These are phyloP conservation scores for Drosophila mimetica DNA, from an alignment of 2,888 invertebrate genomes.

Conservation along the genomic window DNA sequence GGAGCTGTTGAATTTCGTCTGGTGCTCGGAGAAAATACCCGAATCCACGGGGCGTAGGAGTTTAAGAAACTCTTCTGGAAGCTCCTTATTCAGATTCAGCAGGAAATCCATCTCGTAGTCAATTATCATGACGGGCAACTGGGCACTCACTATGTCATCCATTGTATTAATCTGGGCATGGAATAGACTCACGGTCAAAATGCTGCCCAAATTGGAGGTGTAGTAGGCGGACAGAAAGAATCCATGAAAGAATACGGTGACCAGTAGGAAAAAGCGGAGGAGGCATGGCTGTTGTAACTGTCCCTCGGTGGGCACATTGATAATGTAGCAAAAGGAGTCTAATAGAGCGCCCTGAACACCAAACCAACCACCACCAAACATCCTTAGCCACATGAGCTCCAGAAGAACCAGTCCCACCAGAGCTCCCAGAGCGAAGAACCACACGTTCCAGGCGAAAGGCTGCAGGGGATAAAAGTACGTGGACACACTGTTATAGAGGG, in stretches of 20 bases:
- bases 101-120: slow-evolving; percentile 79
- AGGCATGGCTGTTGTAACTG: slow-evolving; percentile 48
- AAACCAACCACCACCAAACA: not conserved
- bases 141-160: slow-evolving; percentile 66
- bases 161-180: slow-evolving; percentile 75
- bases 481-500: slow-evolving; percentile 68
- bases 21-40: slow-evolving; percentile 59
- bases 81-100: slow-evolving; percentile 37
- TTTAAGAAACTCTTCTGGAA: slow-evolving; percentile 55
- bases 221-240: slow-evolving; percentile 73
- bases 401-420: slow-evolving; percentile 46
- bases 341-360: slow-evolving; percentile 23
- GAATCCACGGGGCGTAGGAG: slow-evolving; percentile 68
- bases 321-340: slow-evolving; percentile 62
- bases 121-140: slow-evolving; percentile 77
- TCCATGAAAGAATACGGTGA: slow-evolving; percentile 67
- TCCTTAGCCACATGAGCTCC: slow-evolving; percentile 57
- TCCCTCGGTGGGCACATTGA: slow-evolving; percentile 61
- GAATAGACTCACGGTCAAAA: slow-evolving; percentile 73
- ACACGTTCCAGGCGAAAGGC: slow-evolving; percentile 70
- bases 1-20: slow-evolving; percentile 58
- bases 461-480: slow-evolving; percentile 71
- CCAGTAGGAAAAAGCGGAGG: slow-evolving; percentile 57
- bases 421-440: slow-evolving; percentile 58
- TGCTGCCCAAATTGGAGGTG: slow-evolving; percentile 77